Evolutionary conservation across 2,113 vertebrate genomes (phyloP), one percentile per base, ranked within the genome.

Genomic region (Leptodactylus fuscus): DNA sequence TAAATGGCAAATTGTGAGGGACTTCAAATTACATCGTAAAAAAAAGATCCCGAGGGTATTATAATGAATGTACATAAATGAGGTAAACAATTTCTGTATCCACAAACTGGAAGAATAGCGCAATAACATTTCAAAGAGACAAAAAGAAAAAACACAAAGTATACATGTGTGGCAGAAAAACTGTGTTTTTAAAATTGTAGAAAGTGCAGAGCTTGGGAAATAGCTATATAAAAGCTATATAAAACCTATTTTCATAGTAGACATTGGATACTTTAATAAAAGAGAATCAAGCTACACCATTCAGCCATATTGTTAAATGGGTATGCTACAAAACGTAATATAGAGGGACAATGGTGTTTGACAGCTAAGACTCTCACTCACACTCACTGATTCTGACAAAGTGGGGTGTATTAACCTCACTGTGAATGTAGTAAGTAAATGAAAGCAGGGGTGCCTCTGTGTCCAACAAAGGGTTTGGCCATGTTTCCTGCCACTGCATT

Each of bases 11-110:
- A 24, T 79, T 69, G 34, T 27, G 16, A 79, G 34, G 32, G 22
- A 53, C 32, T 27, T 79, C 32, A 79, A 85, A 70, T 70, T 70
- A 70, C 60, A 44, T 85, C 75, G 79, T 85, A 84, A 78, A 70
- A 70, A 32, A 69, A 79, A 70, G 44, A 49, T 36, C 75, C 48
- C n/a, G 24, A 24, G 62, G 83, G 46, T 13, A 18, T 44, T 69
- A 1, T 51, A 38, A 36, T 70, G 48, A 70, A 70, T 70, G 60
- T 60, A 79, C 20, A 70, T 16, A 62, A 29, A 2, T 62, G 46
- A 22, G 46, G 2, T 70, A 11, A 38, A 46, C 46, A 34, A 62
- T 65, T n/a, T 34, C 70, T 67, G 74, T 34, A 36, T 48, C 67
- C 41, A 44, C 38, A 49, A 24, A 9, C 60, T n/a, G 22, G 32